Percentiles rank a stretch among this genome's conserved stretches.
phyloP scores from a whole-genome alignment of 2,797 vertebrate species.

The Chromis chromis region DNA sequence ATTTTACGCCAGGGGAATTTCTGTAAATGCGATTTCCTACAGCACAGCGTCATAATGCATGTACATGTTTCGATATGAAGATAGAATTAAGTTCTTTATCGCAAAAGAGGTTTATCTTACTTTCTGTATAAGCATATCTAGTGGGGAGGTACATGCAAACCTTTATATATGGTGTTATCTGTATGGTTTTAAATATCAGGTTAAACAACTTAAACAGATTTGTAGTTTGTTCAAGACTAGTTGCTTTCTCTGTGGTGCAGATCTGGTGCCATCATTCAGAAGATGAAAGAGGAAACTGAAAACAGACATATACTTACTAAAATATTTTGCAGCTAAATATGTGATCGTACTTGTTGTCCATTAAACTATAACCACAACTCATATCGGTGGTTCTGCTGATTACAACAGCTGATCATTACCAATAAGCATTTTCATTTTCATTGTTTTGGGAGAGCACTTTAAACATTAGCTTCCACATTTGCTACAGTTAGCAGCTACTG shows the following conservation, averaged over 20 bases:
- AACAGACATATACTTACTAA: neutral
- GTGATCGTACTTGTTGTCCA: neutral
- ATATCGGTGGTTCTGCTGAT: no score
- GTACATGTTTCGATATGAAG: neutral
- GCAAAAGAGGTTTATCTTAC: constrained; percentile 10
- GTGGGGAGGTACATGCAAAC: neutral
- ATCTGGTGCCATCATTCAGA: neutral
- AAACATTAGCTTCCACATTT: neutral
- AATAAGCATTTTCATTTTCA: neutral
- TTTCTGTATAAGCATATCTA: constrained; percentile 1
- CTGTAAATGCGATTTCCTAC: constrained; percentile 21
- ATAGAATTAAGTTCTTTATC: constrained; percentile 14
- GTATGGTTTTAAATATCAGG: neutral
- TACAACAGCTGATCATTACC: neutral
- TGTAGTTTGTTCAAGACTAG: neutral
- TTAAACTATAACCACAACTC: neutral
- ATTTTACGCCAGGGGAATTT: constrained; percentile 8
- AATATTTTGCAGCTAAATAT: neutral
- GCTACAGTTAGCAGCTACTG: neutral
- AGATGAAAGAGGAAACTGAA: neutral
- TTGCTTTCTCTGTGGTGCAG: neutral
- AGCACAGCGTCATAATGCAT: neutral
- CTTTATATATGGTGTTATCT: neutral
- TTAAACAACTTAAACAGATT: neutral
- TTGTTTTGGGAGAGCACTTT: neutral